Base-by-base conservation (phyloP, 2,888 invertebrate genomes). In the Dryobotodes eremita region DNA sequence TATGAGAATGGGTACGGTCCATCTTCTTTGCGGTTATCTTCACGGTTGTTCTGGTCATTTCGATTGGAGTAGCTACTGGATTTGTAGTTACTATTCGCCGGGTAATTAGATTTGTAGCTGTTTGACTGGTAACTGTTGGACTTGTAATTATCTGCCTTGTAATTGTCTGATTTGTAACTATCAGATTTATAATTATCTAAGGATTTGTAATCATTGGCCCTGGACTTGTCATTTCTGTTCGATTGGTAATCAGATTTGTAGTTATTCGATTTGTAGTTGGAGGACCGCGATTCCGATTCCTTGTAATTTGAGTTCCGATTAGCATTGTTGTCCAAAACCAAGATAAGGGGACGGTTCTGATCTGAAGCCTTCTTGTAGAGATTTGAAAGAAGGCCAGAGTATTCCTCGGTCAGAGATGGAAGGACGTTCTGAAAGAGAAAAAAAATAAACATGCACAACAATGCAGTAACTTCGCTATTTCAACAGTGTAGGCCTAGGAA, bases 311-410 rank as follows among this genome's bases (percentile, higher is more conserved):
- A 57, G 46, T 77, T 53, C 11, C 57, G 64, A 50, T 87, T 74
- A 1, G 55, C 72, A 50, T 76, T 87, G 26, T 69, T 88, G 36
- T 89, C 86, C 13, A 89, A 64, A 36, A 88, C 85, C 13, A 88
- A 31, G 2, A 88, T 46, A 2, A 88, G 55, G 7, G 88, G 88
- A 2, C 89, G 88, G 48, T 89, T 79, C 71, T 88, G 84, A 10
- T 88, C 75, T 42, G 79, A 75, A 68, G 86, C 77, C n/a, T 86
- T 76, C 31, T 82, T 78, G 65, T 86, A 85, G 5, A 89, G 82
- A 62, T 59, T 85, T 7, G 89, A 84, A 2, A 88, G 78, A 36
- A 86, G 46, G 6, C 71, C 83, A 20, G 86, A 86, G 48, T 87
- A 76, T 17, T 87, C 82, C 0, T 69, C 82, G 15, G 80, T 36